Evolutionary conservation across 1,140 invertebrate species (phyloP).

Genomic region (Aphelinus certus): DNA sequence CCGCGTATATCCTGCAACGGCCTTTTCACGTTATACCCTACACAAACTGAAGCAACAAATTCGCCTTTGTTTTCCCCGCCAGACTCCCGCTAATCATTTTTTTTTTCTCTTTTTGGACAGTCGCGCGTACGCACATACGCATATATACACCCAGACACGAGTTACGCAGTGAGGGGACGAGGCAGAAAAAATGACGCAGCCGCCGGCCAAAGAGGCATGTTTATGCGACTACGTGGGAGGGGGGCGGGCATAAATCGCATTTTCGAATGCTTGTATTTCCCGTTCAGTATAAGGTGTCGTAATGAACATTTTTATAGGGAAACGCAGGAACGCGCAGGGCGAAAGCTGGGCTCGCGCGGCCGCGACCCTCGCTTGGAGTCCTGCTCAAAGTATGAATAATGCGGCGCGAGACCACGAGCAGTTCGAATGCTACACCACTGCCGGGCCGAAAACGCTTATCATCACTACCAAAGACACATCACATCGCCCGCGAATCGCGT

Average conservation of each 20-base stretch:
- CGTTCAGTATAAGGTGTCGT: constrained; percentile 3
- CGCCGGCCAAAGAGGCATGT: background rate
- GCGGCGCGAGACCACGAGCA: background rate
- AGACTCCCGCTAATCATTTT: too few relatives aligned
- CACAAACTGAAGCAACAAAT: constrained; percentile 3
- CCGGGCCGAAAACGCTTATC: background rate
- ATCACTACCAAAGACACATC: constrained; percentile 15
- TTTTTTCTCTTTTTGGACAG: too few relatives aligned
- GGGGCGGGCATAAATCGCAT: constrained; percentile 10
- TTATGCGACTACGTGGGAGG: background rate
- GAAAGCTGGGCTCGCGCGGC: too few relatives aligned
- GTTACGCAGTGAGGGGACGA: too few relatives aligned
- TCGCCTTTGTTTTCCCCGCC: too few relatives aligned
- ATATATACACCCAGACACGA: too few relatives aligned
- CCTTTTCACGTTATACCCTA: too few relatives aligned
- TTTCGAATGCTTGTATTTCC: constrained; percentile 12
- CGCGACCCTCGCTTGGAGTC: background rate
- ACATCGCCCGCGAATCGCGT: too few relatives aligned
- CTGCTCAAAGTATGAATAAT: constrained; percentile 20
- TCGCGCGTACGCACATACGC: too few relatives aligned
- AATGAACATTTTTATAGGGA: constrained; percentile 32
- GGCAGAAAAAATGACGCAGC: background rate
- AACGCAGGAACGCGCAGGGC: background rate
- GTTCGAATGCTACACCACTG: constrained; percentile 12
- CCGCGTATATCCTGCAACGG: too few relatives aligned